These are phyloP conservation scores for Nephrotoma appendiculata DNA, from an alignment of 2,888 invertebrate species.

Conservation along the genomic window DNA sequence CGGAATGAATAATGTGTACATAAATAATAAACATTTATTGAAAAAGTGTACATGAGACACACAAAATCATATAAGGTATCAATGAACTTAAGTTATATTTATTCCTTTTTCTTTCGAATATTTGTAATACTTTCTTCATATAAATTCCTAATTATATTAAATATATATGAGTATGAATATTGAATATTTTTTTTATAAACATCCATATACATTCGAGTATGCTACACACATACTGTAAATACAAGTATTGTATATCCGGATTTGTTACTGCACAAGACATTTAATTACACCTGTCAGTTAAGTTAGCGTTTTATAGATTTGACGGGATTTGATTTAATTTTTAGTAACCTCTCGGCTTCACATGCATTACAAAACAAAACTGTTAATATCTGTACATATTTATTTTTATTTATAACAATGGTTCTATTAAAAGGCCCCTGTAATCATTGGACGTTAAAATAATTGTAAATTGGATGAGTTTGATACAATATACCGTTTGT, in stretches of 20 bases:
- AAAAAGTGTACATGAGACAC: neutral
- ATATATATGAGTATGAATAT: too few species aligned
- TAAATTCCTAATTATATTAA: neutral
- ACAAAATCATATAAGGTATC: neutral
- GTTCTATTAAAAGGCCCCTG: neutral
- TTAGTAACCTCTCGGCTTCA: neutral
- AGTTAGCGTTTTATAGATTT: neutral
- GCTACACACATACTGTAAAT: neutral
- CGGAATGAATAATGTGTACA: neutral
- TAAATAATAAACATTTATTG: neutral
- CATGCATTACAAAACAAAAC: neutral
- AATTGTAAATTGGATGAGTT: neutral
- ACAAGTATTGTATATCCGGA: neutral
- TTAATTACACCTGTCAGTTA: neutral
- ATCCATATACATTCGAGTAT: neutral
- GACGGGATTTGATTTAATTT: neutral
- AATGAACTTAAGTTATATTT: neutral
- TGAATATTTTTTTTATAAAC: neutral
- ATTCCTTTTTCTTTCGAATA: neutral
- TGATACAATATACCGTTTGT: neutral
- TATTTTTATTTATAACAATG: neutral
- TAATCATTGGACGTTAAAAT: neutral
- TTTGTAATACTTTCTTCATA: neutral
- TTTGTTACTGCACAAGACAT: neutral
- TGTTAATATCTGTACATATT: neutral